Evolutionary conservation across 1,140 invertebrate genomes (phyloP).

Genomic region (Drosophila oshimai): DNA sequence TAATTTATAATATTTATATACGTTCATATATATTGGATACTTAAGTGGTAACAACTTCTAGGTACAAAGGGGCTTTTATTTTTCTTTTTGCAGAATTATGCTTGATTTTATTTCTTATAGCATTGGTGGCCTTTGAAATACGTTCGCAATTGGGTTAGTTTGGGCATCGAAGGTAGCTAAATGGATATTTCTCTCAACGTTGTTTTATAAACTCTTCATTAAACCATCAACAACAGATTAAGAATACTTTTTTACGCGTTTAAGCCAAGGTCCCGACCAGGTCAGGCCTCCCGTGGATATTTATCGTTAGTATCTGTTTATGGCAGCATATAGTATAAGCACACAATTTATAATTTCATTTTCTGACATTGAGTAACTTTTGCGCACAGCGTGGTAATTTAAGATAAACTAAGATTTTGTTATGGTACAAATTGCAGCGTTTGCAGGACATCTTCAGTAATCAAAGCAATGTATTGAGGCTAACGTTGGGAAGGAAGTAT

Average conservation of each 20-base stretch:
- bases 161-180: conserved; percentile 27
- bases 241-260: conserved; percentile 47
- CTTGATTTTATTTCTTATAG: conserved; percentile 34
- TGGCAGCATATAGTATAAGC: conserved; percentile 71
- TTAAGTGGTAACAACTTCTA: conserved; percentile 72
- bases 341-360: conserved; percentile 57
- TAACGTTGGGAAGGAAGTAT: conserved; percentile 24
- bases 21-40: conserved; percentile 48
- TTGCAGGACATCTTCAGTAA: conserved; percentile 59
- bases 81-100: conserved; percentile 24
- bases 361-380: conserved; percentile 44
- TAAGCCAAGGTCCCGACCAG: conserved; percentile 46
- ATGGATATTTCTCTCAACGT: conserved; percentile 53
- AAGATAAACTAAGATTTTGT: conserved; percentile 29
- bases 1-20: conserved; percentile 36
- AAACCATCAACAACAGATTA: conserved; percentile 69
- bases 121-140: conserved; percentile 24
- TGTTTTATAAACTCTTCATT: conserved; percentile 77
- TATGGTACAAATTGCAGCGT: conserved; percentile 41
- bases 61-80: conserved; percentile 60
- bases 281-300: conserved; percentile 39
- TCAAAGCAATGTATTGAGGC: conserved; percentile 57
- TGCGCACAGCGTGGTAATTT: conserved; percentile 41
- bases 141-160: conserved; percentile 39
- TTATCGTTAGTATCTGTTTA: conserved; percentile 58